phyloP scores from a whole-genome alignment of 2,113 vertebrate species.

The Semicossyphus pulcher region DNA sequence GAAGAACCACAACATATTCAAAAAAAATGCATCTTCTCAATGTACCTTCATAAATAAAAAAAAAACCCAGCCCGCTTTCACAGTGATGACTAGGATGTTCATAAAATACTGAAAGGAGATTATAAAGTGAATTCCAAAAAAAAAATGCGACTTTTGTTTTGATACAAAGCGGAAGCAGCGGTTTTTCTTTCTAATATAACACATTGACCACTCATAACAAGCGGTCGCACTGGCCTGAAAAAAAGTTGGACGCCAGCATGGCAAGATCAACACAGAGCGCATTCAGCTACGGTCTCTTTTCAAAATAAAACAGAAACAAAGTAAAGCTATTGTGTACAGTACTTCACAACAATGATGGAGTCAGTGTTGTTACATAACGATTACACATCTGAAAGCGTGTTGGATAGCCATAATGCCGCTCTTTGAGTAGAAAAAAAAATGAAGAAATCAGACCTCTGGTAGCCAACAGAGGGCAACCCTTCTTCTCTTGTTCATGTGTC shows the following conservation, averaged over 20 bases:
- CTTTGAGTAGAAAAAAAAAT: slow-evolving; percentile 53
- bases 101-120: slow-evolving; percentile 86
- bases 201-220: slow-evolving; percentile 79
- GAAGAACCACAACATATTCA: slow-evolving; percentile 78
- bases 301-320: slow-evolving; percentile 60
- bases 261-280: slow-evolving; percentile 70
- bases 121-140: slow-evolving; percentile 83
- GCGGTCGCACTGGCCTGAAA: slow-evolving; percentile 78
- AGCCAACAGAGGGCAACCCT: slow-evolving; percentile 76
- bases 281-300: slow-evolving; percentile 67
- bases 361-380: slow-evolving; percentile 77
- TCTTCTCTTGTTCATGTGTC: slow-evolving; percentile 71
- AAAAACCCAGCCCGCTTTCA: slow-evolving; percentile 83
- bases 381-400: slow-evolving; percentile 75
- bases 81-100: slow-evolving; percentile 85
- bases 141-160: slow-evolving; percentile 65
- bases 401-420: slow-evolving; percentile 74
- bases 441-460: slow-evolving; percentile 62
- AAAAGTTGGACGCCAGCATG: slow-evolving; percentile 72
- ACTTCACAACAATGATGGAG: slow-evolving; percentile 79
- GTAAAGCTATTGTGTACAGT: slow-evolving; percentile 89
- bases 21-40: slow-evolving; percentile 81
- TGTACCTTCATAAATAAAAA: slow-evolving; percentile 88
- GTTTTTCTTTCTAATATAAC: slow-evolving; percentile 68
- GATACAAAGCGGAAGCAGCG: slow-evolving; percentile 85